Base-by-base conservation (phyloP, 2,888 invertebrate genomes). In the Rhingia campestris region DNA sequence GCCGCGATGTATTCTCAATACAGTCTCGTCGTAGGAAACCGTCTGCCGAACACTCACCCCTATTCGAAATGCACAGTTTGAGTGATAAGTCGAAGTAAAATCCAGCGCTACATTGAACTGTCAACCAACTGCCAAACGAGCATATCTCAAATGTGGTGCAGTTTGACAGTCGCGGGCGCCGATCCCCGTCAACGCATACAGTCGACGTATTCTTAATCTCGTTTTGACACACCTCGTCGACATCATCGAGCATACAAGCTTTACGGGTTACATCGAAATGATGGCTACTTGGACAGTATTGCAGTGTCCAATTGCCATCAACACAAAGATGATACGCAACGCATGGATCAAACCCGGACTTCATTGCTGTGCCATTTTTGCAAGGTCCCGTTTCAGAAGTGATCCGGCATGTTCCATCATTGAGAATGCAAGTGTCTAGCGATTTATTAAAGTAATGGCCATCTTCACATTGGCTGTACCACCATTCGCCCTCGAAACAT, bases 401-500 rank as follows among this genome's bases (percentile, higher is more conserved):
- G 9, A 56, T 35, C 6, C 5, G 41, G 39, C 84, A 84, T 3
- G 81, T 63, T 10, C 84, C 86, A 49, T 88, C 87, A 61, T 89
- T 88, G 5, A 88, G 88, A 61, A 88, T 63, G 64, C 91, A 91
- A 37, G 88, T 89, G 86, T 88, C 89, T 30, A 82, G 84, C 6
- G 86, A 69, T 4, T 72, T 87, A 72, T 88, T 90, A 47, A 90
- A 91, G 74, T 88, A 91, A 87, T 88, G 88, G 14, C 88, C 89
- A 1, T 87, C 64, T 0, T 89, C 88, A 56, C 91, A 91, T n/a
- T 88, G 87, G 3, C 89, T 88, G 49, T 88, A 86, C 88, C 89
- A 89, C 90, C 90, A 90, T 3, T 86, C 84, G 4, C 88, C 88
- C 10, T 90, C 89, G 45, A 88, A 73, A 58, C 91, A 91, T 77